These are phyloP conservation scores for Phaethornis superciliosus DNA, from an alignment of 2,113 vertebrate genomes.

Conservation along the genomic window DNA sequence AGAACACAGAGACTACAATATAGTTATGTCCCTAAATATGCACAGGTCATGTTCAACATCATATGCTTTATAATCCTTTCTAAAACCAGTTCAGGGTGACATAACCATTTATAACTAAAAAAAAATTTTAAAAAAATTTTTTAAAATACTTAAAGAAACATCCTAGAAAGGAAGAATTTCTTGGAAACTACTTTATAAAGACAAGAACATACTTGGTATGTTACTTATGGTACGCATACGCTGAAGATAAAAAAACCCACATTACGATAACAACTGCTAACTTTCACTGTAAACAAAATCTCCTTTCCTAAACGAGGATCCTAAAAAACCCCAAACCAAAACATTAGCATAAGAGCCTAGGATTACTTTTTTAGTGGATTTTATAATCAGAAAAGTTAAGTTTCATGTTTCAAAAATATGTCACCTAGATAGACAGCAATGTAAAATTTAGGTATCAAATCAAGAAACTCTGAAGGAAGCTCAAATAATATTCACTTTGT, in stretches of 20 bases:
- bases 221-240: not conserved
- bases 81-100: not conserved
- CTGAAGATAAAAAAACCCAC: not conserved
- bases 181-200: not conserved
- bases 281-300: not conserved
- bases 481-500: not conserved
- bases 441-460: not conserved
- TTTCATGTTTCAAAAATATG: not conserved
- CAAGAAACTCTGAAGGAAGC: not conserved
- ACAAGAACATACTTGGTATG: not conserved
- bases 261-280: not conserved
- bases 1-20: not conserved
- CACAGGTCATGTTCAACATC: not conserved
- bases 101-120: not conserved
- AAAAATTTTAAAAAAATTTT: too few relatives aligned
- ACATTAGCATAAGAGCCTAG: not conserved
- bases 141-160: not conserved
- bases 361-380: not conserved
- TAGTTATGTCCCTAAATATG: not conserved
- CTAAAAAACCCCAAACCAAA: not conserved
- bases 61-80: not conserved
- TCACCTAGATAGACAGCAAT: rapidly evolving
- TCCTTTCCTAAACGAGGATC: not conserved
- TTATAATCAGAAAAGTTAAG: not conserved
- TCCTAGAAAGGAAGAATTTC: not conserved